Conservation (phyloP, 2,797 vertebrate species). For the Loriculus beryllinus region DNA sequence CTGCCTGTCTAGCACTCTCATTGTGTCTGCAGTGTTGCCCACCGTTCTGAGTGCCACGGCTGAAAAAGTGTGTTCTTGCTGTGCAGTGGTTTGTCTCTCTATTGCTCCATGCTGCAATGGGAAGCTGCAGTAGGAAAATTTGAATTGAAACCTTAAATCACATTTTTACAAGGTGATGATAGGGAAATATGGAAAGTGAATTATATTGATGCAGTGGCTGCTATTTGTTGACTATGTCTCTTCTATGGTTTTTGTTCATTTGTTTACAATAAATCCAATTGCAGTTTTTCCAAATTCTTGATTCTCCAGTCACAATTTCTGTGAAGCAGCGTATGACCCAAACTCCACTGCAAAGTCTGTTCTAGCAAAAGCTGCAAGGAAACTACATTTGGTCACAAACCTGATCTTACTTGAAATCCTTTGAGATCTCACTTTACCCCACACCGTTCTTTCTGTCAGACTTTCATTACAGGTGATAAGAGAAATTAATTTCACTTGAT, state of each 20-base stretch:
- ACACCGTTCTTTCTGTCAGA: not conserved
- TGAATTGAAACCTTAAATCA: not conserved
- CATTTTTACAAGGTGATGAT: not conserved
- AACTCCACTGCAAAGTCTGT: not conserved
- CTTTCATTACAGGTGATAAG: not conserved
- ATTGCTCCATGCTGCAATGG: fast-evolving
- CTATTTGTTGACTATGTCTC: not conserved
- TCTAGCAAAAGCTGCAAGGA: not conserved
- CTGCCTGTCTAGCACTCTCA: not conserved
- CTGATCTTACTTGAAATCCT: not conserved
- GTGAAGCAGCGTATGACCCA: not conserved
- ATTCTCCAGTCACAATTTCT: not conserved
- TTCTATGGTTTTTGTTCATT: not conserved
- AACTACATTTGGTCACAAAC: not conserved
- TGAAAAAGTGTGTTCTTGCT: not conserved
- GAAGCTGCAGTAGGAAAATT: not conserved
- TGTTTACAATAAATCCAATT: not conserved
- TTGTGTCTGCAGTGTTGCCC: not conserved
- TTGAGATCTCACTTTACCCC: not conserved
- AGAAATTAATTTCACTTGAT: not conserved
- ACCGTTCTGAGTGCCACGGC: not conserved
- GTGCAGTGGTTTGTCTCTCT: not conserved
- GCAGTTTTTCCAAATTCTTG: not conserved
- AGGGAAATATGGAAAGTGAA: not conserved
- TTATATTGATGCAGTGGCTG: not conserved